Evolutionary conservation across 2,113 vertebrate species (phyloP).

Genomic region (Anarrhichthys ocellatus): DNA sequence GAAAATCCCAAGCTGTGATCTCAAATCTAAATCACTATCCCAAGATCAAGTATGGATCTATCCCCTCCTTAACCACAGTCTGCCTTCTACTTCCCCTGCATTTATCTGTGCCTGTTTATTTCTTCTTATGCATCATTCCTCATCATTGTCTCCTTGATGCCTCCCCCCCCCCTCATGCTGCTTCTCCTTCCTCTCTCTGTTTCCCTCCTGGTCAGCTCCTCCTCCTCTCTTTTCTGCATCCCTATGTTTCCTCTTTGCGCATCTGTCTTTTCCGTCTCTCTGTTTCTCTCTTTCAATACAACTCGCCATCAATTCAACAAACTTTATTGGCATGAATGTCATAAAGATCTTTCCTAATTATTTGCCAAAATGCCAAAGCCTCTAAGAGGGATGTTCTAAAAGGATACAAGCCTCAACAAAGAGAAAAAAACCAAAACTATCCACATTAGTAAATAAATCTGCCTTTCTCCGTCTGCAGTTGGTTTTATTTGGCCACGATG

Average conservation of each 20-base stretch:
- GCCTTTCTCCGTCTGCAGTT: slow-evolving; percentile 18
- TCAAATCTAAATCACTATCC: slow-evolving; percentile 32
- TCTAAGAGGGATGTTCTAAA: neutral
- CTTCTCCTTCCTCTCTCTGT: slow-evolving; percentile 47
- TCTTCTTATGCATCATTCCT: slow-evolving; percentile 48
- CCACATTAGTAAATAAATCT: slow-evolving; percentile 38
- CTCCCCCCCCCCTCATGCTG: slow-evolving; percentile 20
- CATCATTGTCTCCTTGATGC: slow-evolving; percentile 45
- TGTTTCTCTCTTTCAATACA: slow-evolving; percentile 26
- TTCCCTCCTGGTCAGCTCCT: slow-evolving; percentile 45
- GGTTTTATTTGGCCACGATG: slow-evolving; percentile 48
- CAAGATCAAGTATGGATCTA: slow-evolving; percentile 30
- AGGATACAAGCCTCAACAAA: neutral
- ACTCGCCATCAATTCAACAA: slow-evolving; percentile 9
- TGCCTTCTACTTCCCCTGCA: neutral
- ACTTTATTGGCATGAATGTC: slow-evolving; percentile 45
- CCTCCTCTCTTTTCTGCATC: slow-evolving; percentile 17
- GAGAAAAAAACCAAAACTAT: slow-evolving; percentile 8
- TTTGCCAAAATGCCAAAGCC: slow-evolving; percentile 45
- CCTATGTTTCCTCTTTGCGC: neutral
- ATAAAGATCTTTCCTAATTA: slow-evolving; percentile 36
- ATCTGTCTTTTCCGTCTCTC: slow-evolving; percentile 16
- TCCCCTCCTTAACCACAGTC: neutral
- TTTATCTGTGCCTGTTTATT: slow-evolving; percentile 26
- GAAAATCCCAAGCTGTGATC: slow-evolving; percentile 44